These are phyloP conservation scores for Plemyria rubiginata DNA, from an alignment of 2,888 invertebrate species.

Conservation along the genomic window DNA sequence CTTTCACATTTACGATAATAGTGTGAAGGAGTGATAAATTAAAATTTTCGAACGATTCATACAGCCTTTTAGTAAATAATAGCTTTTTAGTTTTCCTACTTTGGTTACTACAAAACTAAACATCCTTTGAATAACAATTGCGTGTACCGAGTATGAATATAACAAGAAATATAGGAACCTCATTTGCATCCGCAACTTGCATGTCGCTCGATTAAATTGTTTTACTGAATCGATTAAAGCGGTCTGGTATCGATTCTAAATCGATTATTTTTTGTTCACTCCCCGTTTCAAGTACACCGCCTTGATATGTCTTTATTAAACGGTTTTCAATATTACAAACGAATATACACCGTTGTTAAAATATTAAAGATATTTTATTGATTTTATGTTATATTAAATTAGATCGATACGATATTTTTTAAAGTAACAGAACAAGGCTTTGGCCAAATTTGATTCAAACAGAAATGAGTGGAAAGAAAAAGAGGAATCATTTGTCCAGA, in stretches of 20 bases:
- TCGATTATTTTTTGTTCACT: conserved; percentile 71
- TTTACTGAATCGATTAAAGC: conserved; percentile 79
- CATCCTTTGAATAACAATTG: conserved; percentile 18
- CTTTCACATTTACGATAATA: too few relatives aligned
- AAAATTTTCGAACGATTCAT: too few relatives aligned
- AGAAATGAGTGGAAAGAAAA: too few relatives aligned
- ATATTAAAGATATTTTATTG: not conserved
- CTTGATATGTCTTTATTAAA: conserved; percentile 70
- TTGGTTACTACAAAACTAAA: not conserved
- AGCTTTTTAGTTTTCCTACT: not conserved
- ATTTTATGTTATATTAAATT: not conserved
- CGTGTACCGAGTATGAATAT: conserved; percentile 11
- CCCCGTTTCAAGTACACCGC: conserved; percentile 63
- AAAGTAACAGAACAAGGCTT: too few relatives aligned
- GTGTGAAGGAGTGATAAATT: too few relatives aligned
- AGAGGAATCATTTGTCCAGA: too few relatives aligned
- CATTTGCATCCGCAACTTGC: conserved; percentile 67
- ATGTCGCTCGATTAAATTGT: conserved; percentile 75
- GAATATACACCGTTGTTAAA: not conserved
- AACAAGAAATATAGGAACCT: conserved; percentile 56
- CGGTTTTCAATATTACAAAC: conserved; percentile 31
- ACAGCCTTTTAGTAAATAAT: too few relatives aligned
- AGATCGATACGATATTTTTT: too few relatives aligned
- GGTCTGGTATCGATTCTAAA: conserved; percentile 68
- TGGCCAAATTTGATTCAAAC: too few relatives aligned